Evolutionary conservation across 1,140 invertebrate species (phyloP).

Genomic region (Cyrtorhinus lividipennis): DNA sequence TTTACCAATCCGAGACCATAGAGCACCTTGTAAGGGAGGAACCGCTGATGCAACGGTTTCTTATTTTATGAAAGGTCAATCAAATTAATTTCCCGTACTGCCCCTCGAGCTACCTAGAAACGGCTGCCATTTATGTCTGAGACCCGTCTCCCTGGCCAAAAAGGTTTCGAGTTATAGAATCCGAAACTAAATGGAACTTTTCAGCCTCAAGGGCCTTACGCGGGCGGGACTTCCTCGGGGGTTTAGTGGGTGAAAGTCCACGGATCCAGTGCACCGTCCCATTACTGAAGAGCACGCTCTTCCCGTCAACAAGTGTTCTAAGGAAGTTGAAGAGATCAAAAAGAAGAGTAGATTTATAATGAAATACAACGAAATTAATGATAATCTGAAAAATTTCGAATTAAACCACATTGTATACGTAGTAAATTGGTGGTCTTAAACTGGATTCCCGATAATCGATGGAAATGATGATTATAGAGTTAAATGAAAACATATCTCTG

Average conservation of each 20-base stretch:
- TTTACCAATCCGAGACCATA: neutral
- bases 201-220: conserved; percentile 2
- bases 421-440: too few relatives aligned
- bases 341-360: too few relatives aligned
- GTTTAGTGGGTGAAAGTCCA: neutral
- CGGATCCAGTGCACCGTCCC: neutral
- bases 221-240: too few relatives aligned
- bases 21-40: neutral
- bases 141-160: neutral
- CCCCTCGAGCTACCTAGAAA: neutral
- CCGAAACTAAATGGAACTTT: conserved; percentile 1
- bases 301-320: neutral
- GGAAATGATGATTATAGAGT: too few relatives aligned
- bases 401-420: too few relatives aligned
- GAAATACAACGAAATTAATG: too few relatives aligned
- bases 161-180: neutral
- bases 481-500: too few relatives aligned
- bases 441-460: too few relatives aligned
- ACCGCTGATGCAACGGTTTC: neutral
- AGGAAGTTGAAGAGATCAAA: too few relatives aligned
- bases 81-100: neutral
- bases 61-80: conserved; percentile 1
- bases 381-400: too few relatives aligned
- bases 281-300: neutral
- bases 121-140: neutral